phyloP scores from a whole-genome alignment of 2,888 invertebrate genomes.

The Podabrus alpinus region DNA sequence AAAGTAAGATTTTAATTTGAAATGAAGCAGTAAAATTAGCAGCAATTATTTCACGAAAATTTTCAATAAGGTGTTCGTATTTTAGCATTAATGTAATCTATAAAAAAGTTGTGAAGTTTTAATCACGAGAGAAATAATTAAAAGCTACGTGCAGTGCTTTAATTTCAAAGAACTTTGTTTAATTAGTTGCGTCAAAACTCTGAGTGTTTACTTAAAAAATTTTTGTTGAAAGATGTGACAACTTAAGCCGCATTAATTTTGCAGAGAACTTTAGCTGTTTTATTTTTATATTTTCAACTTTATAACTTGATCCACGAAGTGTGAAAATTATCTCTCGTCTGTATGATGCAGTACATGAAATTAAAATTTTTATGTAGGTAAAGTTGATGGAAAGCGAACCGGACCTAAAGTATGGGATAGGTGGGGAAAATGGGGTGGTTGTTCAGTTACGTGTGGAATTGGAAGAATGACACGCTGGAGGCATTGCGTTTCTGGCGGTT shows the following conservation, averaged over 20 bases:
- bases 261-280: not conserved
- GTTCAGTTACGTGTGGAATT: slow-evolving; percentile 57
- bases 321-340: not conserved
- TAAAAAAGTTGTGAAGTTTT: not conserved
- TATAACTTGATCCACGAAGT: not conserved
- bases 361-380: not conserved
- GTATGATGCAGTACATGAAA: not conserved
- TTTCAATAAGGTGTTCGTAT: not conserved
- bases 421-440: slow-evolving; percentile 58
- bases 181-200: not conserved
- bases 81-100: not conserved
- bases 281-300: not conserved
- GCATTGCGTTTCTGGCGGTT: slow-evolving; percentile 55
- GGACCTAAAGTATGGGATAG: slow-evolving; percentile 56
- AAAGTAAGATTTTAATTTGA: not conserved
- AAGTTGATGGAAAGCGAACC: slow-evolving; percentile 1
- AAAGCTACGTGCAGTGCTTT: not conserved
- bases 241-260: not conserved
- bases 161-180: not conserved
- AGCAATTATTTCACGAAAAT: not conserved
- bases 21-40: not conserved
- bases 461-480: slow-evolving; percentile 55
- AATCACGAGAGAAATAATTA: not conserved
- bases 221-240: not conserved
- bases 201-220: not conserved